Evolutionary conservation across 2,113 vertebrate species (phyloP).

Genomic region (Pterocles gutturalis): DNA sequence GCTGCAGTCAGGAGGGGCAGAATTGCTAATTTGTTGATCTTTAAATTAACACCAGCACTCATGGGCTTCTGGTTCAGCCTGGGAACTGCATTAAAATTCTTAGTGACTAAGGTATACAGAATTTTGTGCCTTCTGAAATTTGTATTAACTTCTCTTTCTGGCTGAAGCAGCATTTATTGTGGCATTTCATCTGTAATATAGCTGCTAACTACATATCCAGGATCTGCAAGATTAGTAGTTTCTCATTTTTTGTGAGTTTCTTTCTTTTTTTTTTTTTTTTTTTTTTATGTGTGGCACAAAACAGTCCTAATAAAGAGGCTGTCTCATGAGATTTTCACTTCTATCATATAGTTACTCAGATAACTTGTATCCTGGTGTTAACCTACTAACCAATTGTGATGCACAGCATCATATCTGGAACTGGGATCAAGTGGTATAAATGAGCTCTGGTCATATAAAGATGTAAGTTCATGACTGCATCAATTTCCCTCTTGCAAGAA

Average conservation of each 20-base stretch:
- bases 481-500: not conserved
- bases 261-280: no score
- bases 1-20: not conserved
- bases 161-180: slow-evolving; percentile 6
- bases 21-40: slow-evolving; percentile 31
- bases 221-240: not conserved
- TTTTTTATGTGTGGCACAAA: not conserved
- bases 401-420: not conserved
- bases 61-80: slow-evolving; percentile 5
- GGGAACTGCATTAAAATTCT: slow-evolving; percentile 39
- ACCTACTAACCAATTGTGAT: not conserved
- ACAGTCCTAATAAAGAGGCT: not conserved
- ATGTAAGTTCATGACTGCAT: not conserved
- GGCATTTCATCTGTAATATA: not conserved
- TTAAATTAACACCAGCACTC: slow-evolving; percentile 38
- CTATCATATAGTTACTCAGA: not conserved
- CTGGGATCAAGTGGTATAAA: not conserved
- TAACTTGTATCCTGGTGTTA: not conserved
- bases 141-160: slow-evolving; percentile 18
- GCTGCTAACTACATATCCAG: not conserved
- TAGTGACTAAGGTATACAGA: not conserved
- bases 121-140: not conserved
- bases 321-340: not conserved
- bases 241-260: no score
- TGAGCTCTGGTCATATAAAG: not conserved